Evolutionary conservation across 2,888 invertebrate species (phyloP).

Genomic region (Proisotoma minuta): DNA sequence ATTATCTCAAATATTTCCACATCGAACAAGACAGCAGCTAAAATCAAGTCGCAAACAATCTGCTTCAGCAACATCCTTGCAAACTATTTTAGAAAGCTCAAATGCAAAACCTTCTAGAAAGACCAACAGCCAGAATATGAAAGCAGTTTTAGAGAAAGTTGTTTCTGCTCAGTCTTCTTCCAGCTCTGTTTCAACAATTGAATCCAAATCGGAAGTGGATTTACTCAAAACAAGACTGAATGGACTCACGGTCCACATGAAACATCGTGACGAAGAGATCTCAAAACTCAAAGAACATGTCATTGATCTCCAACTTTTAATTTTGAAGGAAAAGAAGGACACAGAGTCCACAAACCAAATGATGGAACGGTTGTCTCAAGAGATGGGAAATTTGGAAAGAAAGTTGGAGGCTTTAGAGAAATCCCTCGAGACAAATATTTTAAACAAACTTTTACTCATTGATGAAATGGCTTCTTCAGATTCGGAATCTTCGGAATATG

Average conservation of each 20-base stretch:
- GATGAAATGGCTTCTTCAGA: constrained; percentile 22
- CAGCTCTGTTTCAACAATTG: neutral
- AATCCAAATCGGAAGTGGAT: neutral
- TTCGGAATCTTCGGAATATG: constrained; percentile 19
- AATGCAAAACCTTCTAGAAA: neutral
- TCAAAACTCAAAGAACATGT: constrained; percentile 12
- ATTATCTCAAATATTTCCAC: neutral
- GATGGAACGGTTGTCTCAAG: constrained; percentile 16
- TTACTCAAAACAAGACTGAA: neutral
- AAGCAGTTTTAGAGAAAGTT: neutral
- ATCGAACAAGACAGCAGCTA: neutral
- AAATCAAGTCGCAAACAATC: neutral
- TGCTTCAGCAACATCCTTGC: neutral
- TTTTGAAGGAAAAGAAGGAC: constrained; percentile 9
- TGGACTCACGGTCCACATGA: constrained; percentile 46
- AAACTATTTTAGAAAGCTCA: too few relatives aligned
- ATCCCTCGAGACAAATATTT: constrained; percentile 21
- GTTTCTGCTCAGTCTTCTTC: neutral
- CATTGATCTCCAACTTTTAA: constrained; percentile 14
- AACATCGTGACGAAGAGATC: constrained; percentile 52
- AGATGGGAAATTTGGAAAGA: constrained; percentile 13
- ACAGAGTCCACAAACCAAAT: constrained; percentile 8
- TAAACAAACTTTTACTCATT: constrained; percentile 23
- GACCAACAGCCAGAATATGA: neutral
- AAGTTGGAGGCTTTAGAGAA: constrained; percentile 26